Conservation (phyloP, 2,888 invertebrate genomes). For the Biston stratarius region DNA sequence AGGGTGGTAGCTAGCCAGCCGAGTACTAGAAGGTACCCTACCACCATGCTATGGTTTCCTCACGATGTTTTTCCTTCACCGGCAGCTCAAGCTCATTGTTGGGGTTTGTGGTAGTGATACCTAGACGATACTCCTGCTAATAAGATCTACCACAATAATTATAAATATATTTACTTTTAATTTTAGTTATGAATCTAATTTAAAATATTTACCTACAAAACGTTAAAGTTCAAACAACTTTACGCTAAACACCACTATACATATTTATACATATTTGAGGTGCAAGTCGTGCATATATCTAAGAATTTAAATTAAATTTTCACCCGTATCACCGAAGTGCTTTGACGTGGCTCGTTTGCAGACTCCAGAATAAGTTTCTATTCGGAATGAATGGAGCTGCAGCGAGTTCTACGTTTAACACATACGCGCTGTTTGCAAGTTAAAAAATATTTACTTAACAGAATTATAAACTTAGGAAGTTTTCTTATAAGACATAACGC, state of each 20-base stretch:
- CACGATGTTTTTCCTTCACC: too few relatives aligned
- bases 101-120: too few relatives aligned
- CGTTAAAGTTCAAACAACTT: slow-evolving; percentile 10
- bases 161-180: neutral
- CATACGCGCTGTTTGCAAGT: neutral
- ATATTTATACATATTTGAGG: neutral
- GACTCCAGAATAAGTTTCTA: slow-evolving; percentile 19
- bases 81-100: too few relatives aligned
- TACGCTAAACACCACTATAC: too few relatives aligned
- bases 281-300: slow-evolving; percentile 39
- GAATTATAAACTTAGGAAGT: too few relatives aligned
- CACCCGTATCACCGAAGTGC: slow-evolving; percentile 24
- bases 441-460: too few relatives aligned
- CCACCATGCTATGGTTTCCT: too few relatives aligned
- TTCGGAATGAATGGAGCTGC: neutral
- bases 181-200: neutral
- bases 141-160: neutral
- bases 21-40: too few relatives aligned
- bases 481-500: too few relatives aligned
- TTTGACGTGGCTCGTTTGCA: slow-evolving; percentile 22
- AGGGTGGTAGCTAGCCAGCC: too few relatives aligned
- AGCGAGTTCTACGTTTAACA: neutral
- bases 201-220: neutral
- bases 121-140: too few relatives aligned
- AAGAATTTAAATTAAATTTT: slow-evolving; percentile 51